These are phyloP conservation scores for Nesogale talazaci DNA, from an alignment of 2,113 vertebrate genomes.

Conservation along the genomic window DNA sequence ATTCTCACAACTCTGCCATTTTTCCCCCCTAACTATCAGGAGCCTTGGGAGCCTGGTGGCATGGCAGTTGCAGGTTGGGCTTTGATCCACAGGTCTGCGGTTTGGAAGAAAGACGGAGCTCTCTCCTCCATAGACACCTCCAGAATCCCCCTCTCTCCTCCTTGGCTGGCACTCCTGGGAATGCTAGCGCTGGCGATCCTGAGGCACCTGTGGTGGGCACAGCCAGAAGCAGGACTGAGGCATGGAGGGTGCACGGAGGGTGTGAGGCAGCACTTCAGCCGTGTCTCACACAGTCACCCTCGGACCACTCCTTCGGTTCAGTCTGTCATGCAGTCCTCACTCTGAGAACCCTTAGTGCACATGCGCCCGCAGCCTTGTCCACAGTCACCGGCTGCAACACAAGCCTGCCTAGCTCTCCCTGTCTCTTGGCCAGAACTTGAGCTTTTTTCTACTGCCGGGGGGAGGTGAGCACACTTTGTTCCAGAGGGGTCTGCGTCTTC, in stretches of 20 bases:
- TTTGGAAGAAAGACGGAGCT: not conserved
- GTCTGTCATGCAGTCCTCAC: not conserved
- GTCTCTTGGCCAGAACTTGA: not conserved
- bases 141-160: not conserved
- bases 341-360: no score
- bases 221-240: no score
- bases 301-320: not conserved
- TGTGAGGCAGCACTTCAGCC: not conserved
- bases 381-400: not conserved
- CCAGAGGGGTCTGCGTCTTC: not conserved
- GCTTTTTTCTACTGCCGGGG: not conserved
- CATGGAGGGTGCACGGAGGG: no score
- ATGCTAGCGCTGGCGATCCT: not conserved
- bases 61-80: no score
- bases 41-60: no score
- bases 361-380: rapidly evolving
- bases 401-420: not conserved
- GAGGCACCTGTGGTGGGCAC: rapidly evolving
- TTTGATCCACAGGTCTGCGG: no score
- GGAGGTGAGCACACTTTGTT: not conserved
- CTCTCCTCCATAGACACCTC: not conserved
- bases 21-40: no score
- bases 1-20: no score
- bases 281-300: no score
- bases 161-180: not conserved